Conservation (phyloP, 2,113 vertebrate species). For the Paracanthobrama guichenoti region DNA sequence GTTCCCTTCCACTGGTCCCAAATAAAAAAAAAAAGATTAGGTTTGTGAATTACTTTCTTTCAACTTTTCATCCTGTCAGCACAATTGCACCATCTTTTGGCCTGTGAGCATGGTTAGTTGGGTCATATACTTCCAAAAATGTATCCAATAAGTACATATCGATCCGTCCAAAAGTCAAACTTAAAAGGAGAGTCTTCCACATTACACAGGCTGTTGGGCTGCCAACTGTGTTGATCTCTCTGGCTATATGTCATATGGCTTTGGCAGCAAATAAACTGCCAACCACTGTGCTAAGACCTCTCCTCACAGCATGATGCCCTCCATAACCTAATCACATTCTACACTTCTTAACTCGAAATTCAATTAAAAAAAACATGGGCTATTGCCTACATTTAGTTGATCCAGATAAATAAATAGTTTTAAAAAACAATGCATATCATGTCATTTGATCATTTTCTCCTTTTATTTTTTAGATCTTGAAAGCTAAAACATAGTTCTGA, state of each 20-base stretch:
- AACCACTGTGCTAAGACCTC: conserved; percentile 3
- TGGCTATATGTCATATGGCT: conserved; percentile 40
- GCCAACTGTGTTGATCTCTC: conserved; percentile 47
- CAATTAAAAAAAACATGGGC: background rate
- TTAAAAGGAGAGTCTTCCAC: conserved; percentile 24
- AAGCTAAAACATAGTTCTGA: background rate
- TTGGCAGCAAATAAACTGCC: conserved; percentile 21
- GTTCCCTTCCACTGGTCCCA: background rate
- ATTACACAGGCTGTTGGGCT: conserved; percentile 45
- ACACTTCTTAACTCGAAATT: conserved; percentile 8
- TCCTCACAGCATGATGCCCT: background rate
- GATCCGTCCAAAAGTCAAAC: conserved; percentile 27
- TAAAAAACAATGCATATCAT: background rate
- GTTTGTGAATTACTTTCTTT: conserved; percentile 4
- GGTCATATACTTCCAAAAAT: conserved; percentile 35
- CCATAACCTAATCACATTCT: background rate
- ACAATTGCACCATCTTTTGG: conserved; percentile 22
- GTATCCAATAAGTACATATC: conserved; percentile 18
- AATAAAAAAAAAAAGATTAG: background rate
- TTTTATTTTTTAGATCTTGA: background rate
- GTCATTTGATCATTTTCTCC: background rate
- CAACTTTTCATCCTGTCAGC: background rate
- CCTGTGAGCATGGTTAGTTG: background rate
- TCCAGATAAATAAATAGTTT: background rate
- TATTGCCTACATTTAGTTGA: background rate